A percentile compares a stretch with the other conserved stretches of the same genome.
Evolutionary conservation across 2,888 invertebrate species (phyloP).

Genomic region (Pollenia amentaria): DNA sequence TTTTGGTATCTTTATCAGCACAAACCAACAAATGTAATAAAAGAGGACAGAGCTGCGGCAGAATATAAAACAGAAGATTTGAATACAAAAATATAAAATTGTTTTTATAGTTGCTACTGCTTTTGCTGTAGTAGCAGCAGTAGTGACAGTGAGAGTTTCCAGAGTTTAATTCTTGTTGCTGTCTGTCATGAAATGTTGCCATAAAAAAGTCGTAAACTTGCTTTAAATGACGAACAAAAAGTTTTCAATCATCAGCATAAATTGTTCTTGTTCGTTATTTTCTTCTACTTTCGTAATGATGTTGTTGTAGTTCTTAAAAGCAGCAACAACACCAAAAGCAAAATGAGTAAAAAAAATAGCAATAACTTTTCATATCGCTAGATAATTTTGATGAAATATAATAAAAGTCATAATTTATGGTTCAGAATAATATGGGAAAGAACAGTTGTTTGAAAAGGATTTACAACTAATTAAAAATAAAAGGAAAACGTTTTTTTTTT

Average conservation of each 20-base stretch:
- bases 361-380: constrained; percentile 60
- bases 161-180: constrained; percentile 72
- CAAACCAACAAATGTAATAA: constrained; percentile 17
- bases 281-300: background rate
- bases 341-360: constrained; percentile 49
- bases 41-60: constrained; percentile 21
- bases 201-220: constrained; percentile 82
- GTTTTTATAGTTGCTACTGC: constrained; percentile 41
- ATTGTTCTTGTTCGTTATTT: constrained; percentile 59
- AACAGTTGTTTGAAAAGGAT: constrained; percentile 21
- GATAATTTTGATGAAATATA: constrained; percentile 56
- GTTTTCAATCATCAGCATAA: constrained; percentile 73
- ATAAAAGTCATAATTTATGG: constrained; percentile 52
- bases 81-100: constrained; percentile 14
- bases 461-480: background rate
- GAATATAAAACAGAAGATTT: background rate
- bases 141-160: constrained; percentile 54
- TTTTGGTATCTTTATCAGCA: constrained; percentile 65
- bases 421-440: constrained; percentile 27
- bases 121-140: background rate
- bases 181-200: constrained; percentile 80
- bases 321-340: constrained; percentile 6
- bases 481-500: background rate
- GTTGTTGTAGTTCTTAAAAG: constrained; percentile 26
- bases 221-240: constrained; percentile 71